phyloP scores from a whole-genome alignment of 2,113 vertebrate species.

The Casuarius casuarius region DNA sequence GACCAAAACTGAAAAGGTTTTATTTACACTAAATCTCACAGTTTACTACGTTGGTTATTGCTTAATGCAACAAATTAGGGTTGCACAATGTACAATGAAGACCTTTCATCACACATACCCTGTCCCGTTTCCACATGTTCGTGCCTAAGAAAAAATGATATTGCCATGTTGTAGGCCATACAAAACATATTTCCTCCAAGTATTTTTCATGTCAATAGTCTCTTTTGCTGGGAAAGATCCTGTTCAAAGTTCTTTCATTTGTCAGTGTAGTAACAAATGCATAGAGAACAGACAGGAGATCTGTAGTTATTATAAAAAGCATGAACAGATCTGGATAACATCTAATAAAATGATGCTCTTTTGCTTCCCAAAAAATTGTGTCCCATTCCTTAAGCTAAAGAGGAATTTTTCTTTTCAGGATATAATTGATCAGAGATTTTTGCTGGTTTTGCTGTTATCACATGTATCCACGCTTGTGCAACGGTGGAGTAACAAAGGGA shows the following conservation, averaged over 20 bases:
- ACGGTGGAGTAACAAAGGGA: not conserved
- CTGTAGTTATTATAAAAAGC: not conserved
- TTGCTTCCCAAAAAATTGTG: not conserved
- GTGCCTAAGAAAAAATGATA: not conserved
- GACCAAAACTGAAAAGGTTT: not conserved
- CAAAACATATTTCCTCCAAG: fast-evolving
- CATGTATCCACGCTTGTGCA: not conserved
- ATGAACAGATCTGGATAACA: not conserved
- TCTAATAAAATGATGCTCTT: not conserved
- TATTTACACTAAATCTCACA: not conserved
- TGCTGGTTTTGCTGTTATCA: not conserved
- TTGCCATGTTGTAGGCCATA: no score
- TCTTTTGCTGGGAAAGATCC: not conserved
- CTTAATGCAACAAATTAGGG: not conserved
- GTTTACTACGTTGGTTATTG: not conserved
- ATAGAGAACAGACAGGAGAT: not conserved
- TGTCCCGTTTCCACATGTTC: not conserved
- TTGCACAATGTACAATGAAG: not conserved
- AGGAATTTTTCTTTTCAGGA: not conserved
- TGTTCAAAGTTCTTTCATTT: not conserved
- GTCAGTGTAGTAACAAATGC: not conserved
- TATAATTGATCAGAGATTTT: not conserved
- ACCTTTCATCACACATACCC: not conserved
- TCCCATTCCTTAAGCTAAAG: not conserved
- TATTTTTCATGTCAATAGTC: not conserved